Conservation (phyloP, 2,113 vertebrate species). For the Callopanchax toddi region DNA sequence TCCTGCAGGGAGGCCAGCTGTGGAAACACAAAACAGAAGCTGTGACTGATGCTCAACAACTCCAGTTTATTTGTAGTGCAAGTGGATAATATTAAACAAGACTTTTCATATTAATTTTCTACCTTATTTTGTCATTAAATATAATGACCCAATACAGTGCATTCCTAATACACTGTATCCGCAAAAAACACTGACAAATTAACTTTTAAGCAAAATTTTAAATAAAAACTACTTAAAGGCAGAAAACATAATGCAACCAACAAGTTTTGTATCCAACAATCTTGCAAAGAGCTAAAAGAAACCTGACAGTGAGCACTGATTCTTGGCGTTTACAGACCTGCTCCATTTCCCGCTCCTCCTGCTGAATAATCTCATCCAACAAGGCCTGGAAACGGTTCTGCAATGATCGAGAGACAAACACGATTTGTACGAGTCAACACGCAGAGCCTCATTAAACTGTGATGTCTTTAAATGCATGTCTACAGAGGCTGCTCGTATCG, state of each 20-base stretch:
- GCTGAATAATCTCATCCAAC: slow-evolving; percentile 93
- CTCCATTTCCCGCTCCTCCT: slow-evolving; percentile 94
- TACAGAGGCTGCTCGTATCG: slow-evolving; percentile 48
- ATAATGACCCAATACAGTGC: slow-evolving; percentile 43
- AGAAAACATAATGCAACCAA: neutral
- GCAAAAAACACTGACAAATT: slow-evolving; percentile 35
- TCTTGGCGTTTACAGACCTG: slow-evolving; percentile 81
- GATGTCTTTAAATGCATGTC: slow-evolving; percentile 53
- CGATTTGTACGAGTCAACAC: slow-evolving; percentile 47
- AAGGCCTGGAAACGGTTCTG: slow-evolving; percentile 94
- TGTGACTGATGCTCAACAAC: slow-evolving; percentile 62
- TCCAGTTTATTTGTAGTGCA: slow-evolving; percentile 66
- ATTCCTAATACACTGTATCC: slow-evolving; percentile 11
- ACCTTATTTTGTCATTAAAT: slow-evolving; percentile 54
- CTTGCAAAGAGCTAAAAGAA: slow-evolving; percentile 26
- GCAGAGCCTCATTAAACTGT: slow-evolving; percentile 58
- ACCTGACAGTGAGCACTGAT: slow-evolving; percentile 18
- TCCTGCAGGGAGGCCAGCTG: slow-evolving; percentile 95
- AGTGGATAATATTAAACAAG: slow-evolving; percentile 71
- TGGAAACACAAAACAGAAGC: slow-evolving; percentile 57
- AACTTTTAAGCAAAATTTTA: neutral
- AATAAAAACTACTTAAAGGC: slow-evolving; percentile 13
- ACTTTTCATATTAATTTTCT: slow-evolving; percentile 51
- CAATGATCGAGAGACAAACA: slow-evolving; percentile 53
- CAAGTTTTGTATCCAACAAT: slow-evolving; percentile 27